Evolutionary conservation across 2,113 vertebrate genomes (phyloP).

Genomic region (Sebastes fasciatus): DNA sequence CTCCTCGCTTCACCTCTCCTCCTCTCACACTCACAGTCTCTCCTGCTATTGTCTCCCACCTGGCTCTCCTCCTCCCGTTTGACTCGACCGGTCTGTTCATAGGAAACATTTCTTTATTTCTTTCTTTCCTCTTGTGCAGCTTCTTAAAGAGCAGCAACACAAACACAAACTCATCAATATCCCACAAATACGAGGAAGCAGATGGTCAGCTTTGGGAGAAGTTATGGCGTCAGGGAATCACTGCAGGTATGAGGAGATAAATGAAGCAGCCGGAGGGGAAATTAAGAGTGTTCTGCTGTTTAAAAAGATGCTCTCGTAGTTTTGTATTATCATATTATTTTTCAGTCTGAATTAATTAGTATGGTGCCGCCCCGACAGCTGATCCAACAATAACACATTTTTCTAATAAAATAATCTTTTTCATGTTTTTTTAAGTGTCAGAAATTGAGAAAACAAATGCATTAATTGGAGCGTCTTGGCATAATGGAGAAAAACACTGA

Average conservation of each 20-base stretch:
- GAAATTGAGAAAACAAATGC: background rate
- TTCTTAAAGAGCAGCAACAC: slow-evolving; percentile 1
- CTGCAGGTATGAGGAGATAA: slow-evolving; percentile 4
- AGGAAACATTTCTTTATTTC: background rate
- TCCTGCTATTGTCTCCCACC: slow-evolving; percentile 39
- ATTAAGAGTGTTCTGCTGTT: background rate
- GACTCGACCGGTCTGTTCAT: slow-evolving; percentile 12
- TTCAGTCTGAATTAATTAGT: background rate
- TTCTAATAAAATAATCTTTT: background rate
- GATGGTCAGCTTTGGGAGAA: slow-evolving; percentile 44
- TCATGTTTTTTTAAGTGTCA: background rate
- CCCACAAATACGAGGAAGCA: slow-evolving; percentile 36
- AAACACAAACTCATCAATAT: slow-evolving; percentile 1
- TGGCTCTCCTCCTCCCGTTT: slow-evolving; percentile 13
- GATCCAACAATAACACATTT: too few relatives aligned
- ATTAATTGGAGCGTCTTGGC: background rate
- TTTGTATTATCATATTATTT: background rate
- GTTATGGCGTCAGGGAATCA: background rate
- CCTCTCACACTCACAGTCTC: background rate
- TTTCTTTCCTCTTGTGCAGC: slow-evolving; percentile 1
- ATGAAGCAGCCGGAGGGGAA: background rate
- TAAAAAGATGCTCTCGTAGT: background rate
- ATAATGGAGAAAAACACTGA: background rate
- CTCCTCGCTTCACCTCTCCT: slow-evolving; percentile 46
- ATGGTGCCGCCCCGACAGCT: too few relatives aligned